Base-by-base conservation (phyloP, 2,113 vertebrate genomes). In the Cebidichthys violaceus region DNA sequence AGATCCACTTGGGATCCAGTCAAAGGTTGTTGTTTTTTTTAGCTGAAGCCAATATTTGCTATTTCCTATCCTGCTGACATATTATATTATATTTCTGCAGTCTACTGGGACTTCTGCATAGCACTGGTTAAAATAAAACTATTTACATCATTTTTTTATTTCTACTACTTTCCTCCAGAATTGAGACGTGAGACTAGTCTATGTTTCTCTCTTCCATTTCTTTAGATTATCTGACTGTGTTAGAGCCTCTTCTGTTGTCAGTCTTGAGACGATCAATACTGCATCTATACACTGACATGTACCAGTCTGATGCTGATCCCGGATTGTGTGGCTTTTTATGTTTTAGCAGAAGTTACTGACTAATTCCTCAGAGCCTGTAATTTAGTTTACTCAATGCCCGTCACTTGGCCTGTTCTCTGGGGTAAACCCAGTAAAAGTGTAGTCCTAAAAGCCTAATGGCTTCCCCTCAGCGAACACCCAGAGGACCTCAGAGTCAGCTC, bases 391-490 rank as follows among this genome's bases (percentile, higher is more conserved):
- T 78, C 77, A 76, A 75, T 79, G 55, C 59, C 70, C 73, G 77
- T 86, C 57, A 41, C 64, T 77, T 70, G 62, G 45, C 65, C n/a
- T 77, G 54, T 77, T 86, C 54, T 79, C 20, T 79, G 47, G 83
- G 45, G 50, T 83, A 81, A 84, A 86, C 77, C 88, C 86, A 83
- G 50, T 31, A 77, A 86, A 77, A 70, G 80, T 47, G 47, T 18
- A 74, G 75, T 70, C 72, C 72, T 82, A 62, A 81, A 74, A 83
- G 37, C 71, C 81, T 82, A 84, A 88, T 92, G 76, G 80, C 64
- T 33, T 70, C 62, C 70, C 35, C 50, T 68, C 69, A 57, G 75
- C 52, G n/a, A 78, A 80, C 62, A 24, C 83, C 64, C 82, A 76
- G 41, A 78, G 72, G 89, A 83, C 37, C 27, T 27, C 18, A 33